phyloP scores from a whole-genome alignment of 2,113 vertebrate species.

The Orycteropus afer region DNA sequence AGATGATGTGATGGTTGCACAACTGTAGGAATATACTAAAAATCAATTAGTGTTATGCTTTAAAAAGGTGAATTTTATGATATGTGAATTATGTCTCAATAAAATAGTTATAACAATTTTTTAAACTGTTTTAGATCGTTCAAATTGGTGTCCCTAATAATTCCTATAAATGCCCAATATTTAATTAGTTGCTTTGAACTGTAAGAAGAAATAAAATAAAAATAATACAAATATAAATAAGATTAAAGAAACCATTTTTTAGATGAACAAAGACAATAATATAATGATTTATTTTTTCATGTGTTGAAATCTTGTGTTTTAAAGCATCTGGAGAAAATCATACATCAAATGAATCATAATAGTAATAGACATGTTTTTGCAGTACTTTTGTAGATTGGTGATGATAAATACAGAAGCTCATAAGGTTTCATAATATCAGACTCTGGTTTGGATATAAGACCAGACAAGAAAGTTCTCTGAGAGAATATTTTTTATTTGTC shows the following conservation, averaged over 20 bases:
- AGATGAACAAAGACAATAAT: conserved; percentile 43
- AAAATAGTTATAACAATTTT: background rate
- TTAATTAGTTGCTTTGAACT: background rate
- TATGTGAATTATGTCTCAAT: no score
- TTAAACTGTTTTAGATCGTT: background rate
- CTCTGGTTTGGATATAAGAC: background rate
- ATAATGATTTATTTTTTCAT: conserved; percentile 24
- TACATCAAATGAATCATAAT: conserved; percentile 49
- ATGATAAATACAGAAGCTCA: conserved; percentile 46
- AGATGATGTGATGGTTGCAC: background rate
- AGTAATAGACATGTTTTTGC: conserved; percentile 32
- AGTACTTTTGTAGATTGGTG: conserved; percentile 38
- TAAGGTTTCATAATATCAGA: background rate
- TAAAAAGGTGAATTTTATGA: no score
- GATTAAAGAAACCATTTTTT: background rate
- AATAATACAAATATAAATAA: no score
- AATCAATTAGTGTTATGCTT: no score
- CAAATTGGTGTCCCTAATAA: background rate
- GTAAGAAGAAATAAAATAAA: background rate
- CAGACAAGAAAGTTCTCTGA: background rate
- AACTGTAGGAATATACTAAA: background rate
- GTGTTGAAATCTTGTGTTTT: conserved; percentile 51
- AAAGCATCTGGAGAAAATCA: conserved; percentile 55
- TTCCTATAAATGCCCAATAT: background rate
- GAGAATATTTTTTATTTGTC: background rate